Evolutionary conservation across 2,888 invertebrate species (phyloP).

Genomic region (Ennomos erosarius): DNA sequence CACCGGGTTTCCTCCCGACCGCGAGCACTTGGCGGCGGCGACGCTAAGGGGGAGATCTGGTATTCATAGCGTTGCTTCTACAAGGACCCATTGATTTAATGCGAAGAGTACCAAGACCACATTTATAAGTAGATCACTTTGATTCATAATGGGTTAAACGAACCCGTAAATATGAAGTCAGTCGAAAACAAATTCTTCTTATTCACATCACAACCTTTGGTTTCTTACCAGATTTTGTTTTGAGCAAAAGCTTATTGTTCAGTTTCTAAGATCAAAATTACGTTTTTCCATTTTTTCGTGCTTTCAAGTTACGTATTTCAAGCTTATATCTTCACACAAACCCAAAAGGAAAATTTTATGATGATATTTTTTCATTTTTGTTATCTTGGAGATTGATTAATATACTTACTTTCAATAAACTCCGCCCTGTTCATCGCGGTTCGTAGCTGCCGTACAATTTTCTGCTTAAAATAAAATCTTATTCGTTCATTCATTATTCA

Average conservation of each 20-base stretch:
- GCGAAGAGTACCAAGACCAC: constrained; percentile 2
- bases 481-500: constrained; percentile 20
- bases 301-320: background rate
- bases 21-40: background rate
- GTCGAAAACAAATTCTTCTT: too few relatives aligned
- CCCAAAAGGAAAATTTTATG: background rate
- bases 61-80: constrained; percentile 3
- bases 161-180: too few relatives aligned
- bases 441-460: constrained; percentile 2
- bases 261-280: too few relatives aligned
- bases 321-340: constrained; percentile 1
- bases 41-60: constrained; percentile 1
- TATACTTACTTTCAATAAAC: constrained; percentile 17
- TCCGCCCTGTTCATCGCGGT: constrained; percentile 1
- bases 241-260: too few relatives aligned
- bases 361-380: background rate
- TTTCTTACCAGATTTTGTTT: too few relatives aligned
- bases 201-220: too few relatives aligned
- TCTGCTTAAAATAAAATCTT: constrained; percentile 18
- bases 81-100: constrained; percentile 2
- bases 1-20: background rate
- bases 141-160: background rate
- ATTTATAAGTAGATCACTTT: constrained; percentile 6
- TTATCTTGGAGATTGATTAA: background rate
- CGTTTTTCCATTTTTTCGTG: too few relatives aligned